phyloP scores from a whole-genome alignment of 2,888 invertebrate genomes.

The Chloromyia formosa region DNA sequence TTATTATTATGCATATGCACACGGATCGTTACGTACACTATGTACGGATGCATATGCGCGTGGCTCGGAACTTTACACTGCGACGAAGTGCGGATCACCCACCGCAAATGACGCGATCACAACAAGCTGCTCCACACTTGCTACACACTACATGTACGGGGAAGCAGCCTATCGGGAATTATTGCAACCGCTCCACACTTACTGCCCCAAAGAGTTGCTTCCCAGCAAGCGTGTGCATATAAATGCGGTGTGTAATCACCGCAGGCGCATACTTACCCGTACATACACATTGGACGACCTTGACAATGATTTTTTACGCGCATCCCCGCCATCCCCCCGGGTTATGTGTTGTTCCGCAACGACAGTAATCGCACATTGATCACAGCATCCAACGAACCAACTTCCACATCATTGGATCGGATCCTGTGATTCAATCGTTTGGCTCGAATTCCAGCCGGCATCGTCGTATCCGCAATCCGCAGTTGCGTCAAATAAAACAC shows the following conservation, averaged over 20 bases:
- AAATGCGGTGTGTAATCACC: conserved; percentile 14
- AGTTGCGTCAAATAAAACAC: conserved; percentile 10
- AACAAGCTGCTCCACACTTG: neutral
- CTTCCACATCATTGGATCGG: conserved; percentile 26
- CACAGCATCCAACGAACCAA: neutral
- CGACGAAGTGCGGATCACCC: conserved; percentile 31
- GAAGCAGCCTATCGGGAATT: neutral
- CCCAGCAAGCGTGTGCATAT: conserved; percentile 25
- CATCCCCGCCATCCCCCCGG: neutral
- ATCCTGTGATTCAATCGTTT: conserved; percentile 29
- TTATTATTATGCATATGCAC: conserved; percentile 41
- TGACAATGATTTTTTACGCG: conserved; percentile 53
- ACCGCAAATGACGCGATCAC: conserved; percentile 21
- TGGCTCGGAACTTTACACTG: conserved; percentile 33
- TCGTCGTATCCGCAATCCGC: neutral
- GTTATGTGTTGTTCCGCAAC: conserved; percentile 22
- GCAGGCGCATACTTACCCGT: conserved; percentile 1
- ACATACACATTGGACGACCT: conserved; percentile 51
- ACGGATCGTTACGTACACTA: conserved; percentile 40
- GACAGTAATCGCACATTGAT: conserved; percentile 23
- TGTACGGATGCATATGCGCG: conserved; percentile 45
- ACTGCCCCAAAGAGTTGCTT: neutral
- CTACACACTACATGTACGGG: no score
- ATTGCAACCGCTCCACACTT: conserved; percentile 13
- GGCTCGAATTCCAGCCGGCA: neutral